A percentile compares a stretch with the other conserved stretches of the same genome.
Evolutionary conservation across 2,888 invertebrate genomes (phyloP).

Genomic region (Urechis unicinctus): DNA sequence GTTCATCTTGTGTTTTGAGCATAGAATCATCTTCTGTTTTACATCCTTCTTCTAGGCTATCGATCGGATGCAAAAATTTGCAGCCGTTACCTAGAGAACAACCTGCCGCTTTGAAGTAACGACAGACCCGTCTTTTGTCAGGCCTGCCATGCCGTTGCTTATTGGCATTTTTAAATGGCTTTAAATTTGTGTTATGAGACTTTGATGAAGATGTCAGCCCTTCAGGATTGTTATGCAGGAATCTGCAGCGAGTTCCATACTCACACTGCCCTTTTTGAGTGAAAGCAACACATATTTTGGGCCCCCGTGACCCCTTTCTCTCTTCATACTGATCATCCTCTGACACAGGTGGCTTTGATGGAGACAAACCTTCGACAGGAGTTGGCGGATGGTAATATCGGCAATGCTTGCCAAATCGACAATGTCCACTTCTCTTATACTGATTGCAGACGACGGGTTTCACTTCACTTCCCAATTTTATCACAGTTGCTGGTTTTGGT

Average conservation of each 20-base stretch:
- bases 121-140: not conserved
- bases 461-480: too few species aligned
- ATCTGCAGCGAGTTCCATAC: not conserved
- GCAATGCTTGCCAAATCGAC: too few species aligned
- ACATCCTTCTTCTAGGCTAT: not conserved
- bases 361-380: too few species aligned
- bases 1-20: too few species aligned
- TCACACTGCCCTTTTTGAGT: not conserved
- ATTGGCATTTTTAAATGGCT: not conserved
- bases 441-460: too few species aligned
- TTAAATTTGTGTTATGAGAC: not conserved
- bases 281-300: not conserved
- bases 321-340: too few species aligned
- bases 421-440: too few species aligned
- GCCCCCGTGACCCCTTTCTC: too few species aligned
- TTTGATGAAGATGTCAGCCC: not conserved
- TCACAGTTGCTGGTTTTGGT: too few species aligned
- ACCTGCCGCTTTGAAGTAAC: constrained; percentile 24
- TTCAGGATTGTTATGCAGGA: not conserved
- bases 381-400: too few species aligned
- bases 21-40: not conserved
- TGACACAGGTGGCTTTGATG: too few species aligned
- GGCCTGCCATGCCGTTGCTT: not conserved
- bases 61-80: constrained; percentile 22
- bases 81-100: constrained; percentile 29